Base-by-base conservation (phyloP, 2,888 invertebrate species). In the Ptilodon capucinus region DNA sequence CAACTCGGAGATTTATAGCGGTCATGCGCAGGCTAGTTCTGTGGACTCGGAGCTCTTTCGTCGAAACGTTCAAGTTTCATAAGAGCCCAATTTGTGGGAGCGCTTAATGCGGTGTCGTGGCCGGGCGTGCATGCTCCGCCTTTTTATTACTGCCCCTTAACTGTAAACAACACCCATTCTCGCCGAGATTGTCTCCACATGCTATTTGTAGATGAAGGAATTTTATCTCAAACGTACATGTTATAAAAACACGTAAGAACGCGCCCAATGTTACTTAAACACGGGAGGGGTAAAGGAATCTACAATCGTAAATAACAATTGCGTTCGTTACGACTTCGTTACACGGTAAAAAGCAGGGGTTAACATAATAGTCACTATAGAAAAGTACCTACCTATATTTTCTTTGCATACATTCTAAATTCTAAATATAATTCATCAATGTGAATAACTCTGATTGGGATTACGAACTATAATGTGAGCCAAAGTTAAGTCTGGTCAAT, bases 81-180 rank as follows among this genome's bases (percentile, higher is more conserved):
- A 82, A 82, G 81, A 83, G 84, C 76, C 86, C 85, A 87, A 88
- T 87, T 90, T 88, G 88, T 87, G 81, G 72, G 76, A 76, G 76
- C 76, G 70, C 77, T 83, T 85, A 82, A 83, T 84, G 86, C 76
- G 73, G 72, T 81, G 86, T 86, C 87, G 86, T 87, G 86, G 79
- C 63, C 74, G 70, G 64, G 71, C 81, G 82, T 82, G 82, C 82
- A 81, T 83, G 87, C 84, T 77, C 87, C 86, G 87, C 87, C 87
- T 88, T 87, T 89, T 89, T 90, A 87, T 89, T 83, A 71, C 87
- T 87, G 87, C 85, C 86, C 84, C 86, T 80, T 86, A 86, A 86
- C 86, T 84, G 86, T 87, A 84, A 79, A 88, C 84, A 82, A 87
- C 88, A 87, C 88, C 89, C 88, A 90, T 86, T 84, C 78, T 75